Evolutionary conservation across 2,797 vertebrate species (phyloP), one percentile per base, ranked within the genome.

Genomic region (Lateolabrax maculatus): DNA sequence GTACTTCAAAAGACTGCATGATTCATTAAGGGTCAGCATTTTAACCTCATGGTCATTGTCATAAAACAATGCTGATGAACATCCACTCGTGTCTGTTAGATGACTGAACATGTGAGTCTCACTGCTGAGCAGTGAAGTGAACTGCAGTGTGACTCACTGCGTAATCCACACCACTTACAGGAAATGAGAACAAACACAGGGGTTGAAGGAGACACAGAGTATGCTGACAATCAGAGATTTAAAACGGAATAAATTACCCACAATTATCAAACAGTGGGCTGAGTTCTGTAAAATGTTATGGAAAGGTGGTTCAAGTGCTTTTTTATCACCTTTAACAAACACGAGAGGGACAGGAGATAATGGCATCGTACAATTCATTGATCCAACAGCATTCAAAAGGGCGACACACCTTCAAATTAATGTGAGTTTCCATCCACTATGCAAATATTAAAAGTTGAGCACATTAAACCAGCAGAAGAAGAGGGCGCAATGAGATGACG

Each of bases 91-190:
- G 56, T 49, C 27, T 63, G 29, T 27, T 9, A 52, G 43, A 57
- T 36, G 49, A 66, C 19, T 57, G 34, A 43, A 56, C 39, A 63
- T 49, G 52, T 46, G 73, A 80, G 74, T 66, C 31, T 77, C n/a
- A 21, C 4, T 36, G 39, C 71, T 70, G 25, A 77, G 75, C 57
- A 55, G 72, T 49, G 53, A 60, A 6, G 56, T 57, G 41, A 57
- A 9, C 87, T 69, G 87, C n/a, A 81, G 77, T 34, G 65, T 83
- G 80, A 87, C 65, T 83, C 83, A 81, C 64, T 60, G 44, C 11
- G 3, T 66, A 74, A 80, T 63, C 71, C 46, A 43, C 36, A 41
- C 52, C 68, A 55, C 48, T 37, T 13, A 21, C 25, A 25, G 52
- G 29, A 51, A 68, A 66, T 16, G 49, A 71, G 55, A 48, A 48